These are phyloP conservation scores for Liopterus haemorrhoidalis DNA, from an alignment of 2,888 invertebrate species.

Conservation along the genomic window DNA sequence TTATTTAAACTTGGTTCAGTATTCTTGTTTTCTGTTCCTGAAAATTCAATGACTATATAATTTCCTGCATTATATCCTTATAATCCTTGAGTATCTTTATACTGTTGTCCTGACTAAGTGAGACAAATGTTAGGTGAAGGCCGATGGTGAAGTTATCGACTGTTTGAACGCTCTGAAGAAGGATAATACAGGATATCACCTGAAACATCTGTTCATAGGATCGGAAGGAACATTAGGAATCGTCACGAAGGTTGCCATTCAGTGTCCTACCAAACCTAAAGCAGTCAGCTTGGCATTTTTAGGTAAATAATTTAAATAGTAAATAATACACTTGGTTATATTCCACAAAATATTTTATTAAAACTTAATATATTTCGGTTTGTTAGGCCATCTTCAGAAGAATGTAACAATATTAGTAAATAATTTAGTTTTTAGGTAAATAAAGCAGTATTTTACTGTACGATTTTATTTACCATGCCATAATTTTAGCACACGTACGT, in stretches of 20 bases:
- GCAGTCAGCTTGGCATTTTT: constrained; percentile 83
- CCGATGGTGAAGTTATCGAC: constrained; percentile 80
- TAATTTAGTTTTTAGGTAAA: no score
- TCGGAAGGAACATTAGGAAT: constrained; percentile 95
- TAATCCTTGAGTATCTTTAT: no score
- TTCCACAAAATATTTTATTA: neutral
- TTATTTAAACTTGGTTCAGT: no score
- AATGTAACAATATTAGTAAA: no score
- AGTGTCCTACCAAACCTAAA: constrained; percentile 79
- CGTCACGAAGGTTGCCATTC: constrained; percentile 85
- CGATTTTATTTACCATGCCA: no score
- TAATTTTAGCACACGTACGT: no score
- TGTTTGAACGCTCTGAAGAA: constrained; percentile 83
- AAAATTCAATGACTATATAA: no score
- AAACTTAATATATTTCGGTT: neutral
- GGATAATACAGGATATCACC: constrained; percentile 95
- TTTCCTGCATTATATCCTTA: no score
- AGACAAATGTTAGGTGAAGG: constrained; percentile 79
- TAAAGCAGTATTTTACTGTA: no score
- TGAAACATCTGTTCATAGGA: constrained; percentile 95
- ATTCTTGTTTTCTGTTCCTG: no score
- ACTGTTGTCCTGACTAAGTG: no score
- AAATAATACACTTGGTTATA: constrained; percentile 2
- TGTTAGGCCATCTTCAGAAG: no score
- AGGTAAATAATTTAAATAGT: constrained; percentile 51